Conservation (phyloP, 2,888 invertebrate genomes). For the Drosophila longiperda region DNA sequence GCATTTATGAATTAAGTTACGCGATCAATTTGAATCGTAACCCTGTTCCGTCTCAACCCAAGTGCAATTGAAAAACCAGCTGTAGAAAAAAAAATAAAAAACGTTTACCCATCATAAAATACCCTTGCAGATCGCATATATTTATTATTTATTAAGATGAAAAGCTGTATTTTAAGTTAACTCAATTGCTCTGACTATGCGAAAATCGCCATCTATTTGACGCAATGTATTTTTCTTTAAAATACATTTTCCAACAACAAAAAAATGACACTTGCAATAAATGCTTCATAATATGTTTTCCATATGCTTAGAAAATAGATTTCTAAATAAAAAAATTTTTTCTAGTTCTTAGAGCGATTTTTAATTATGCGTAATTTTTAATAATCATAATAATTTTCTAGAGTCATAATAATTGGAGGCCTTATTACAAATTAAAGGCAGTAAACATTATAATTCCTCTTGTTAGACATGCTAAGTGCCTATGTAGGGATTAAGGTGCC, state of each 20-base stretch:
- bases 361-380: background rate
- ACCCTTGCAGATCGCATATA: background rate
- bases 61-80: conserved; percentile 60
- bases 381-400: too few relatives aligned
- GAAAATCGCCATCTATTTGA: background rate
- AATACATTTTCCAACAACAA: background rate
- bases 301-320: background rate
- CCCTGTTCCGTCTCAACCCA: conserved; percentile 2
- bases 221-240: background rate
- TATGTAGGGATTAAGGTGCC: background rate
- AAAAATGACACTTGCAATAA: background rate
- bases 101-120: background rate
- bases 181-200: background rate
- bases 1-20: conserved; percentile 75
- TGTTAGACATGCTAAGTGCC: background rate
- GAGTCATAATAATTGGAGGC: background rate
- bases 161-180: background rate
- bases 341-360: background rate
- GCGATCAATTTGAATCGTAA: conserved; percentile 72
- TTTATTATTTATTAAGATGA: background rate
- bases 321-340: background rate
- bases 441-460: too few relatives aligned
- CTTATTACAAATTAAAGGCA: too few relatives aligned
- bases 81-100: conserved; percentile 14
- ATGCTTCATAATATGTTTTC: too few relatives aligned